Percentiles rank a stretch among this genome's conserved stretches.
Evolutionary conservation across 2,888 invertebrate genomes (phyloP).

Genomic region (Diarsia brunnea): DNA sequence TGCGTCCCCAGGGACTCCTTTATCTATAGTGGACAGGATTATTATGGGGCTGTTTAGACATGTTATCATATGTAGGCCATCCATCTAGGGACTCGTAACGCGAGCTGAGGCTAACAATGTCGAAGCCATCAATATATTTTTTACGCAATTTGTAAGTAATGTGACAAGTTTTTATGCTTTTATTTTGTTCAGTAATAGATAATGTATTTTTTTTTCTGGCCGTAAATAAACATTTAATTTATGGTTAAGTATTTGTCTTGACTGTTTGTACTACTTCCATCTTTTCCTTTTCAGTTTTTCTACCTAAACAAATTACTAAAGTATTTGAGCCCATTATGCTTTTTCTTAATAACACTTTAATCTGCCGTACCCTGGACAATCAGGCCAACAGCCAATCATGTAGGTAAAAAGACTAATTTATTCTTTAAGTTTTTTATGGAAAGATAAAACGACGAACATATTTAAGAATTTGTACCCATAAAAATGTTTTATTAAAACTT

Average conservation of each 20-base stretch:
- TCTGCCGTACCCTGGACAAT: background rate
- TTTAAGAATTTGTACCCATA: constrained; percentile 38
- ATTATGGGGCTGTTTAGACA: constrained; percentile 65
- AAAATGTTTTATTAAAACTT: constrained; percentile 48
- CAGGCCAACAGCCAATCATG: background rate
- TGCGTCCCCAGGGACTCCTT: constrained; percentile 57
- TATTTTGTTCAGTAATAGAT: constrained; percentile 12
- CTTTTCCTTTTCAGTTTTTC: background rate
- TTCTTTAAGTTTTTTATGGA: constrained; percentile 26
- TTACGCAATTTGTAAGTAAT: constrained; percentile 46
- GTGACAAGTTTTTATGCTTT: constrained; percentile 30
- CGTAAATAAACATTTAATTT: background rate
- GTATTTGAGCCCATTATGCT: background rate
- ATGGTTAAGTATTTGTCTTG: background rate
- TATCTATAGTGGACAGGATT: constrained; percentile 67
- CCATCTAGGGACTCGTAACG: constrained; percentile 60
- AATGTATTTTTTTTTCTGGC: constrained; percentile 5
- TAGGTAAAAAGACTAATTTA: constrained; percentile 19
- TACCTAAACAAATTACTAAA: constrained; percentile 3
- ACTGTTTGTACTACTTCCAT: too few species aligned
- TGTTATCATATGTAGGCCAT: constrained; percentile 66
- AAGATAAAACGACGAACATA: constrained; percentile 25
- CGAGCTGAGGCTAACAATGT: constrained; percentile 45
- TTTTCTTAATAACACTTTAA: background rate
- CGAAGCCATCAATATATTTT: constrained; percentile 45